Evolutionary conservation across 64 coral and sea anemone genomes (phyloP), one percentile per base, ranked within the genome.

Genomic region (Acropora yongei): DNA sequence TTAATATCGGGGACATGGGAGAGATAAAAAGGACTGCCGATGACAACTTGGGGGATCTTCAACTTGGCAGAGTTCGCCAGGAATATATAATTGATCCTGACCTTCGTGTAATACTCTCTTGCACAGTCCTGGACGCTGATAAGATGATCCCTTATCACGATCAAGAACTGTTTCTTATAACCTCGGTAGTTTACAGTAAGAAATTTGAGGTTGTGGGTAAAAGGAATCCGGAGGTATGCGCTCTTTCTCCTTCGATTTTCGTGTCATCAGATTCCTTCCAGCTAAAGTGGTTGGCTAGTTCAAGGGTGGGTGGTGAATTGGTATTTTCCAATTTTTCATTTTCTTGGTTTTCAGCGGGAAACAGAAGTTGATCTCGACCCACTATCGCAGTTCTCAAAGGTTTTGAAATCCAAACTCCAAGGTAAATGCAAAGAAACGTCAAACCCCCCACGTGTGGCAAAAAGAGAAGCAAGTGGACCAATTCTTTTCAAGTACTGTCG

Each of bases 121-220:
- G 43, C 3, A 41, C 80, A 19, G 44, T 5, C 0, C 61, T 85
- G 63, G 82, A 85, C 18, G 7, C 4, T 16, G 40, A 10, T 0
- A 71, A 71, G 44, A 72, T 85, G 82, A 10, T 18, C 6, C 7
- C 12, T 20, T 49, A 39, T 39, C 2, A 81, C 3, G 51, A 60
- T 57, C 9, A 81, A 41, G 30, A 81, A 60, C 19, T 81, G 19
- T 8, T 60, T 81, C 19, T 81, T 43, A 11, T 20, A 81, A 81
- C 79, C 11, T 81, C 79, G 2, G 79, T 81, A 3, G 57, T 81
- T 81, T 81, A 57, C 50, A 81, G 79, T 30, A 51, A 81, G 2
- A 60, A 41, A 81, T 81, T 63, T 61, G 50, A 55, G 13, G 20
- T 81, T 42, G 3, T 41, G 41, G 55, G 79, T 1, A 41, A 81